Base-by-base conservation (phyloP, 1,140 invertebrate species). In the Hycleus cichorii region DNA sequence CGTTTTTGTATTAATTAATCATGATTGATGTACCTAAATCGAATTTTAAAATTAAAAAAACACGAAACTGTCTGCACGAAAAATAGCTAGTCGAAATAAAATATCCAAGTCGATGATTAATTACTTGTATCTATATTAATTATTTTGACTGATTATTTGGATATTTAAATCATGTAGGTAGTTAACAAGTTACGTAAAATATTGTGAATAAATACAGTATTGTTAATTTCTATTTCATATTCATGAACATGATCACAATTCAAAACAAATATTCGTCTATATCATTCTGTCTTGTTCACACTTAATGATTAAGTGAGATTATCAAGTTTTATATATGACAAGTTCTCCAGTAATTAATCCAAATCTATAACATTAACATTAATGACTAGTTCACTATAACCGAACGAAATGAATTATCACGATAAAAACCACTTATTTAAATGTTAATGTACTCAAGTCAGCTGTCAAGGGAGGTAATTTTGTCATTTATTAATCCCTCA, bases 351-450 rank as follows among this genome's bases (percentile, higher is more conserved):
- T 53, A 53, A 53, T 53, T 53, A 53, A 53, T 53, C 51, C 46
- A 12, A 12, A 12, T 12, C 12, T 12, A 12, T 12, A 12, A 45
- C 51, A 25, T 7, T 18, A 52, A 38, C 42, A 45, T 32, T 53
- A 53, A 53, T 53, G 51, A 53, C 51, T 53, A 53, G 40, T 53
- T 53, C 51, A 45, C 42, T 53, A 53, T 53, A 53, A 46, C 24
- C 40, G 39, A 53, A 45, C 39, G 51, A 53, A 53, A 53, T 38
- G 42, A 53, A 46, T 53, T 53, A 53, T 53, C 51, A 45, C 42
- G 51, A 53, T 53, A 53, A 53, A 53, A 53, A 45, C 51, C 43
- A 45, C 51, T 53, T 53, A 53, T 53, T 53, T 53, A 53, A 53
- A 53, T 53, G 51, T 53, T 53, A 53, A 53, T 53, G 51, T 52